These are phyloP conservation scores for Phoxinus phoxinus DNA, from an alignment of 2,113 vertebrate species.

Conservation along the genomic window DNA sequence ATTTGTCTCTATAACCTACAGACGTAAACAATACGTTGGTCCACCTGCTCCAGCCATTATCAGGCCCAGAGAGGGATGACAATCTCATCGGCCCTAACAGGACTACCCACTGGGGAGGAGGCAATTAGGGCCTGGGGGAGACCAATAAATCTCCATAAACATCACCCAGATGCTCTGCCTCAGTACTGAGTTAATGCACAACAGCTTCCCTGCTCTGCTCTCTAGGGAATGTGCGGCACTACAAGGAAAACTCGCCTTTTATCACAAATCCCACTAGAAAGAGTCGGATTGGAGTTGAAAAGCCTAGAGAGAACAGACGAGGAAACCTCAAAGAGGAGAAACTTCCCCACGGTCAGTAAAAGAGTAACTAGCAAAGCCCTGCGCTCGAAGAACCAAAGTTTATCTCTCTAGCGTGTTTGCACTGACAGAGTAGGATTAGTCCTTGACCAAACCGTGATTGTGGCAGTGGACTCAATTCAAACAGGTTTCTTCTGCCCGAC, in stretches of 20 bases:
- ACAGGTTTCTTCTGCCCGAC: not conserved
- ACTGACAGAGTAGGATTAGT: not conserved
- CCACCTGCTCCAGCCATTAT: slow-evolving; percentile 76
- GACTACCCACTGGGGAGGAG: slow-evolving; percentile 77
- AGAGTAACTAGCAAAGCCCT: not conserved
- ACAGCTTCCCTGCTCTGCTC: slow-evolving; percentile 34
- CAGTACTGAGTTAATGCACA: slow-evolving; percentile 67
- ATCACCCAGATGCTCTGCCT: slow-evolving; percentile 72
- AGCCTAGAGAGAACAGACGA: not conserved
- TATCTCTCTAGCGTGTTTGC: not conserved
- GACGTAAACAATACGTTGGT: slow-evolving; percentile 65
- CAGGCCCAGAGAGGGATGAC: slow-evolving; percentile 56
- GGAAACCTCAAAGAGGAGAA: slow-evolving; percentile 11
- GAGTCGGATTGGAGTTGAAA: slow-evolving; percentile 36
- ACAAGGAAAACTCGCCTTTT: slow-evolving; percentile 50
- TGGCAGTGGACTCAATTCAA: not conserved
- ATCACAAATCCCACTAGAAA: slow-evolving; percentile 43
- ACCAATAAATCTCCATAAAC: slow-evolving; percentile 84
- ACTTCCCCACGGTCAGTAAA: not conserved
- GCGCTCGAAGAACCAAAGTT: not conserved
- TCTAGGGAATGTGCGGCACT: slow-evolving; percentile 19
- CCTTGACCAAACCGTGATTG: slow-evolving; percentile 7
- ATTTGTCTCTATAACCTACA: slow-evolving; percentile 80
- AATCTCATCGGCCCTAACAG: slow-evolving; percentile 66
- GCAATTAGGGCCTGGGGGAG: slow-evolving; percentile 75